Evolutionary conservation across 2,888 invertebrate genomes (phyloP).

Genomic region (Hypercompe scribonia): DNA sequence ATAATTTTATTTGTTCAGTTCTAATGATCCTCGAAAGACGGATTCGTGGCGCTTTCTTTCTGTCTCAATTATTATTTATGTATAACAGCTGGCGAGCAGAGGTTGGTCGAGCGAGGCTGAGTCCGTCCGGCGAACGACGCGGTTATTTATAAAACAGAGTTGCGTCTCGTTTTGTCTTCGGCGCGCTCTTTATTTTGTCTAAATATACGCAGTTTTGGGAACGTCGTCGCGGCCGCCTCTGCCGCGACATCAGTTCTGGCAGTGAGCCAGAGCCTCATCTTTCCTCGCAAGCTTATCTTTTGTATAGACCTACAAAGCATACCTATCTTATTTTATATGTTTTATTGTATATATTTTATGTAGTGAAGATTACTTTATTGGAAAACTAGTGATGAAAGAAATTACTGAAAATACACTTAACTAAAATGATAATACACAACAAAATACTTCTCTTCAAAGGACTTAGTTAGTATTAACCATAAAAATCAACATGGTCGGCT

Average conservation of each 20-base stretch:
- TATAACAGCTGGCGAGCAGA: slow-evolving; percentile 84
- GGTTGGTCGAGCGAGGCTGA: slow-evolving; percentile 78
- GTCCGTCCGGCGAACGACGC: slow-evolving; percentile 84
- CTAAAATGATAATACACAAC: background rate
- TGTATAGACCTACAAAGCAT: slow-evolving; percentile 62
- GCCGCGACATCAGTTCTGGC: slow-evolving; percentile 82
- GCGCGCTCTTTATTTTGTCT: slow-evolving; percentile 87
- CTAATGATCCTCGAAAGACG: slow-evolving; percentile 57
- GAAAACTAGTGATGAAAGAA: slow-evolving; percentile 8
- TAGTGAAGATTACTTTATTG: slow-evolving; percentile 13
- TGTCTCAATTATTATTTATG: slow-evolving; percentile 86
- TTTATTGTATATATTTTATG: background rate
- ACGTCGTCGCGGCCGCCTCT: slow-evolving; percentile 80
- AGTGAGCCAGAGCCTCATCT: slow-evolving; percentile 75
- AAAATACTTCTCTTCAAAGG: slow-evolving; percentile 14
- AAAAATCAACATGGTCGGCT: slow-evolving; percentile 50
- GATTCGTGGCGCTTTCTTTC: slow-evolving; percentile 76
- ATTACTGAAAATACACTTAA: slow-evolving; percentile 3
- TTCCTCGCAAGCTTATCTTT: slow-evolving; percentile 76
- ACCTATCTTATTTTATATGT: slow-evolving; percentile 13
- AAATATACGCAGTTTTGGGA: slow-evolving; percentile 87
- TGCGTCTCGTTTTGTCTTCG: slow-evolving; percentile 87
- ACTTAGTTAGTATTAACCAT: slow-evolving; percentile 31
- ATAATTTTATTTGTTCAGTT: slow-evolving; percentile 21
- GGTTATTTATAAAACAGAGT: slow-evolving; percentile 86